phyloP scores from a whole-genome alignment of 2,113 vertebrate genomes.

The Philantomba maxwellii region DNA sequence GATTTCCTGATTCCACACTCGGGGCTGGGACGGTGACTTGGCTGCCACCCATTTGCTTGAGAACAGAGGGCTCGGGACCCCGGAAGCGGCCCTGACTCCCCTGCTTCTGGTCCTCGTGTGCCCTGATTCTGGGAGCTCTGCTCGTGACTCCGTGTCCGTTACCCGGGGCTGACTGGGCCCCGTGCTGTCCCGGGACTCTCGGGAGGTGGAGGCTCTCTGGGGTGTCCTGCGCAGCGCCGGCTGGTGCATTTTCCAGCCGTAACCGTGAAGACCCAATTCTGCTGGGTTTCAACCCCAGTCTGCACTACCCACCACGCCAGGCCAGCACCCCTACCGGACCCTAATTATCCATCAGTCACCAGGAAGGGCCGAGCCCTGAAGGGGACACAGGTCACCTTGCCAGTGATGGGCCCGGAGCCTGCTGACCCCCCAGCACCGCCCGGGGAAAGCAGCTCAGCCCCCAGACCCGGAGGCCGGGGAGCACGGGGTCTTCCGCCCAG shows the following conservation, averaged over 20 bases:
- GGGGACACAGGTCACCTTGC: too few species aligned
- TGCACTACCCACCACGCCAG: neutral
- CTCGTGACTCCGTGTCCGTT: fast-evolving
- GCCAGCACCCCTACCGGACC: neutral
- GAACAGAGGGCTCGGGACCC: neutral
- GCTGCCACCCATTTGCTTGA: neutral
- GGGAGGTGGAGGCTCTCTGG: neutral
- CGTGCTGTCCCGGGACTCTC: neutral
- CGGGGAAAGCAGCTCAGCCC: neutral
- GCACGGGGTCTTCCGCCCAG: neutral
- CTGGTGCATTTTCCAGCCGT: neutral
- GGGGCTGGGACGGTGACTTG: neutral
- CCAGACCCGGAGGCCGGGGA: neutral
- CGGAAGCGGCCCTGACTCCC: neutral
- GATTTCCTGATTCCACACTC: too few species aligned
- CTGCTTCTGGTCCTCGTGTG: neutral
- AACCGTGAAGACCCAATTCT: neutral
- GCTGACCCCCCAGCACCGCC: neutral
- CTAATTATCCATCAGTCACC: neutral
- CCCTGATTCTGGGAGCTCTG: neutral
- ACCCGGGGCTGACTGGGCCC: too few species aligned
- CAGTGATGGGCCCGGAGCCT: neutral
- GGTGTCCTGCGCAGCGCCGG: neutral
- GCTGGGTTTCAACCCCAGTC: neutral
- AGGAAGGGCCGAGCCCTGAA: neutral